Conservation (phyloP, 37 sponge, comb jelly and placozoan genomes). For the Diacarnus erythraeanus region DNA sequence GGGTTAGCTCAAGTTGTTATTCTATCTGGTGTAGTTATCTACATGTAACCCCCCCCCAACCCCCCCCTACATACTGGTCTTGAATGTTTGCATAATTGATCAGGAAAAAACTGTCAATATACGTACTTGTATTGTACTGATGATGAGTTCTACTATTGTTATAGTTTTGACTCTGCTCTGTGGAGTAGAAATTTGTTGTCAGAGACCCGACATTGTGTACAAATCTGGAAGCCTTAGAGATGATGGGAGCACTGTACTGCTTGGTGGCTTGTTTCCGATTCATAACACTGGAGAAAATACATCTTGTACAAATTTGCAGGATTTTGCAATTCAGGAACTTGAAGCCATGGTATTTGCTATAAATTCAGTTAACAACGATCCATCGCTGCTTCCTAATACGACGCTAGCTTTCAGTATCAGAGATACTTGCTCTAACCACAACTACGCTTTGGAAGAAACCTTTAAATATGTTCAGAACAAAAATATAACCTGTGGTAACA, state of each 20-base stretch:
- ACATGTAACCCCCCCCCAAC: too few relatives aligned
- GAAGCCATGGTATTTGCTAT: conserved; percentile 77
- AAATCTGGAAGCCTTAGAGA: too few relatives aligned
- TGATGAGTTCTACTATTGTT: too few relatives aligned
- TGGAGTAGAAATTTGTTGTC: too few relatives aligned
- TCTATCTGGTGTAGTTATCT: too few relatives aligned
- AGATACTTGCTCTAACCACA: conserved; percentile 62
- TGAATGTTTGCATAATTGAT: too few relatives aligned
- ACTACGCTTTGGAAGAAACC: conserved; percentile 35
- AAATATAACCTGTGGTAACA: neutral
- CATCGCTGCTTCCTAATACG: conserved; percentile 35
- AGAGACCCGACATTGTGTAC: too few relatives aligned
- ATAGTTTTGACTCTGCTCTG: too few relatives aligned
- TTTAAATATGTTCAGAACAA: neutral
- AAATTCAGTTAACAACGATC: conserved; percentile 48
- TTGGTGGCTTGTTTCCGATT: conserved; percentile 79
- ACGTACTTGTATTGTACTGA: too few relatives aligned
- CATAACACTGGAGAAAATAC: conserved; percentile 27
- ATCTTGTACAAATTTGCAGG: conserved; percentile 23
- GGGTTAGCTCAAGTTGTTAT: too few relatives aligned
- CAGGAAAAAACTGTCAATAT: too few relatives aligned
- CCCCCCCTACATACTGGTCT: too few relatives aligned
- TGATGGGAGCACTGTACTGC: conserved; percentile 35
- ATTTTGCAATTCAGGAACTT: conserved; percentile 43
- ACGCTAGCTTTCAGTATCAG: conserved; percentile 62